Evolutionary conservation across 1,140 invertebrate species (phyloP).

Genomic region (Scaptomyza graminum): DNA sequence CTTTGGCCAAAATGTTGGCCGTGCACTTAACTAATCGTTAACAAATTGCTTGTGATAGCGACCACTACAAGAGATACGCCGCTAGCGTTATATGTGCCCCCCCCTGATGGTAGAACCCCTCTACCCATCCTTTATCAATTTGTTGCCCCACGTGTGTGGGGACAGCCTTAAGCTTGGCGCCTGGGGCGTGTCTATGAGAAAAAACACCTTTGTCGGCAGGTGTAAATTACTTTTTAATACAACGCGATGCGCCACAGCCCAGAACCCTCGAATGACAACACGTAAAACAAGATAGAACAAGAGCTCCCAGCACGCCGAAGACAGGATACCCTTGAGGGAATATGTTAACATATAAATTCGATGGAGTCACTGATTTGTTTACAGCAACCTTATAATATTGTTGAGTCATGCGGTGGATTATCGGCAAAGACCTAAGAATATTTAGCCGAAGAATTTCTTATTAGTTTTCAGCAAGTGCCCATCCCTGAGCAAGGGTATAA

Average conservation of each 20-base stretch:
- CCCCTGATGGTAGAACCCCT: not conserved
- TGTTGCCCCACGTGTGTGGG: constrained; percentile 9
- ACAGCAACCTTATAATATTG: not conserved
- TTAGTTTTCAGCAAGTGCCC: too few relatives aligned
- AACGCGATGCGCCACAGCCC: constrained; percentile 39
- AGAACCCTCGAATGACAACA: constrained; percentile 43
- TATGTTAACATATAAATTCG: constrained; percentile 20
- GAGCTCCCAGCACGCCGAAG: not conserved
- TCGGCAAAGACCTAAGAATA: too few relatives aligned
- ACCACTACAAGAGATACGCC: constrained; percentile 45
- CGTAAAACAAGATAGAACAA: constrained; percentile 19
- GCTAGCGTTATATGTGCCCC: constrained; percentile 38
- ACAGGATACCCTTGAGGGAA: not conserved
- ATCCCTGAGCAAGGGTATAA: not conserved
- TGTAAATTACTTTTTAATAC: constrained; percentile 81
- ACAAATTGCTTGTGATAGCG: constrained; percentile 74
- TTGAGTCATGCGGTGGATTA: too few relatives aligned
- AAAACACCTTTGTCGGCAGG: constrained; percentile 59
- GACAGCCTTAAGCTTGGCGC: not conserved
- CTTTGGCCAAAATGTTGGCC: constrained; percentile 43
- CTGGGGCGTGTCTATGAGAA: constrained; percentile 54
- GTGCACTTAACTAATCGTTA: constrained; percentile 71
- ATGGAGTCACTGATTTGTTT: not conserved
- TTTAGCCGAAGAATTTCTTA: too few relatives aligned
- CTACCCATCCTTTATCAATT: not conserved